Evolutionary conservation across 2,888 invertebrate genomes (phyloP).

Genomic region (Macaria liturata): DNA sequence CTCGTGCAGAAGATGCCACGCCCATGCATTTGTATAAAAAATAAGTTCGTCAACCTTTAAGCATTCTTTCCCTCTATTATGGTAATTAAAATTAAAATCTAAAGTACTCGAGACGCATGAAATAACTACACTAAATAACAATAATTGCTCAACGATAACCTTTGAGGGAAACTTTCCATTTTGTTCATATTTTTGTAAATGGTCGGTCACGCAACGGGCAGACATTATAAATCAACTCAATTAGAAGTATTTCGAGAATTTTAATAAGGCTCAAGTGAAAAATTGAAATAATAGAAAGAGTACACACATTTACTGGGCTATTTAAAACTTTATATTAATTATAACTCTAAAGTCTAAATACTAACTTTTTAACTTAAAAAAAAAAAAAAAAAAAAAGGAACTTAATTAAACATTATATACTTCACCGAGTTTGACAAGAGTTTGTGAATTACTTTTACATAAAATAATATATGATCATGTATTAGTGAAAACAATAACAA

Average conservation of each 20-base stretch:
- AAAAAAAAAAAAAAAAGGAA: no score
- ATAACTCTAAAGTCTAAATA: no score
- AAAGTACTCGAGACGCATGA: constrained; percentile 9
- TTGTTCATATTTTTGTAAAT: constrained; percentile 3
- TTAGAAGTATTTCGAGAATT: constrained; percentile 21
- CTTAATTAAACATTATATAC: no score
- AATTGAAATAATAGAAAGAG: no score
- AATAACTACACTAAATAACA: constrained; percentile 16
- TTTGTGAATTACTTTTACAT: no score
- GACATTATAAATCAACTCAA: constrained; percentile 19
- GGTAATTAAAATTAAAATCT: constrained; percentile 7
- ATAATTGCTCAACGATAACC: constrained; percentile 14
- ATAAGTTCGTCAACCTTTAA: neutral
- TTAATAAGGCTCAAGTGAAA: constrained; percentile 7
- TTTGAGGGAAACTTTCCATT: neutral
- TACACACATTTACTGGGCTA: no score
- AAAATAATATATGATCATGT: no score
- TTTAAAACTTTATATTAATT: no score
- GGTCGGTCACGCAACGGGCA: constrained; percentile 14
- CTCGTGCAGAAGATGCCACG: neutral
- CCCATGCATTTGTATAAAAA: neutral
- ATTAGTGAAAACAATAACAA: no score
- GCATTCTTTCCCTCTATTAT: neutral
- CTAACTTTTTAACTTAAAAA: no score
- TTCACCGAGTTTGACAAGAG: no score